phyloP scores from a whole-genome alignment of 2,888 invertebrate genomes.

The Erebia aethiops region DNA sequence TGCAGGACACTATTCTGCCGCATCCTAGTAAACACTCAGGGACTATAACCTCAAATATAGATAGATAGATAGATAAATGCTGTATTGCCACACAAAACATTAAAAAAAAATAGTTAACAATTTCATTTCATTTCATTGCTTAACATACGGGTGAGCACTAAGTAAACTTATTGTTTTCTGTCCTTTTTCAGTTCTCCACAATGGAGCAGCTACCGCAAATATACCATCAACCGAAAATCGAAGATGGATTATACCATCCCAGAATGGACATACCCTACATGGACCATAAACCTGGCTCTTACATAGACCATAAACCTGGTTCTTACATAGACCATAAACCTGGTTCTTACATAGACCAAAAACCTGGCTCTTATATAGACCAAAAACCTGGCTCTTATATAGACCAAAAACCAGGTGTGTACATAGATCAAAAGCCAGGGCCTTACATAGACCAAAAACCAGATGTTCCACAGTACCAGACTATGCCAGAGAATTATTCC shows the following conservation, averaged over 20 bases:
- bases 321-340: conserved; percentile 27
- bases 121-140: no score
- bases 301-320: conserved; percentile 26
- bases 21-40: no score
- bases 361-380: conserved; percentile 23
- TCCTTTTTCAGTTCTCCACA: conserved; percentile 16
- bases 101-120: no score
- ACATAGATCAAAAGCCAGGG: conserved; percentile 31
- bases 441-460: conserved; percentile 27
- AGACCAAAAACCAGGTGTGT: conserved; percentile 27
- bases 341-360: conserved; percentile 22
- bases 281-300: conserved; percentile 23
- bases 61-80: no score
- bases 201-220: conserved; percentile 35
- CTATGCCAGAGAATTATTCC: conserved; percentile 35
- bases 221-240: conserved; percentile 36
- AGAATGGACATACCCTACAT: conserved; percentile 34
- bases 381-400: conserved; percentile 26
- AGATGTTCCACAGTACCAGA: conserved; percentile 28
- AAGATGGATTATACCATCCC: conserved; percentile 31
- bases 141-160: no score
- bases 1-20: no score
- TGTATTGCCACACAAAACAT: no score
- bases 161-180: background rate
- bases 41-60: no score